Base-by-base conservation (phyloP, 2,888 invertebrate genomes). In the Gasteruption jaculator region DNA sequence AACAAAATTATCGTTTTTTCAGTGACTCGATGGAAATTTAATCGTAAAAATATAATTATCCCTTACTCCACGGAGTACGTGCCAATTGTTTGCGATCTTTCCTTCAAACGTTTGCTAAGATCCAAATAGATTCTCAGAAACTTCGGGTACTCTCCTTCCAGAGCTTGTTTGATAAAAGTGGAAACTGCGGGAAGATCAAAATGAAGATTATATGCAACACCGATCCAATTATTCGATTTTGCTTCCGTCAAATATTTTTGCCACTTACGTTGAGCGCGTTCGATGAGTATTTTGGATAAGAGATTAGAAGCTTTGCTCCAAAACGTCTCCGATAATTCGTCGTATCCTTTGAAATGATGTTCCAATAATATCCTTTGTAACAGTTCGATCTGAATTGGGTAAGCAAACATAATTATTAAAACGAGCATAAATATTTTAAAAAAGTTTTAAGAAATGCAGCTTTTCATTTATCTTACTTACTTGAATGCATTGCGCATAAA, bases 131-230 rank as follows among this genome's bases (percentile, higher is more conserved):
- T 79, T 58, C 87, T 82, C n/a, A 92, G 72, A 25, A 92, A 74
- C 68, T 85, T 89, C 4, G 91, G 91, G 68, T 84, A 92, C 65
- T 92, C 91, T 41, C 86, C 86, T 71, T 92, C 91, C 41, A 92
- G 76, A 41, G 88, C 85, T 69, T 91, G 90, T 59, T 84, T 86
- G 29, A 91, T 79, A 52, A 76, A 74, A 18, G 73, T 71, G 0
- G 76, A 75, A 15, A 70, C 73, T 65, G 46, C 32, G 48, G 53
- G 15, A 36, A 16, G 30, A 31, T 4, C 15, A 24, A n/a, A n/a
- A n/a, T n/a, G n/a, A n/a, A n/a, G n/a, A n/a, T n/a, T n/a, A 24
- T 8, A 7, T n/a, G 24, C 24, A 8, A 24, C 7, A 24, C 24
- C 7, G n/a, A 24, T 24, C 7, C n/a, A n/a, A 36, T 7, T 18